Evolutionary conservation across 2,797 vertebrate species (phyloP).

Genomic region (Helicolenus hilgendorfi): DNA sequence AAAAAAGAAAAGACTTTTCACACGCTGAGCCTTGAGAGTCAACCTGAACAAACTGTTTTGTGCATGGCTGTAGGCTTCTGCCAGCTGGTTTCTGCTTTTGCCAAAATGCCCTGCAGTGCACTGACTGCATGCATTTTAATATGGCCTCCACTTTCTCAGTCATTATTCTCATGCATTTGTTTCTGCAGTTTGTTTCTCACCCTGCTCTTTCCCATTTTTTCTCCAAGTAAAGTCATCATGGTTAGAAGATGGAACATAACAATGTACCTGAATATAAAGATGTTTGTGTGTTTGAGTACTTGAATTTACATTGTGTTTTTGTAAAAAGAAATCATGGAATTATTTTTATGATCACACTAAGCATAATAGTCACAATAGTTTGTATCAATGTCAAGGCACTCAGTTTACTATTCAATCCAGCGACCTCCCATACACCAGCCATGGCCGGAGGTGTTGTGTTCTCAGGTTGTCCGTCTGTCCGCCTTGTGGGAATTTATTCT

Average conservation of each 20-base stretch:
- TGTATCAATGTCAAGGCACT: background rate
- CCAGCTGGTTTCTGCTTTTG: constrained; percentile 31
- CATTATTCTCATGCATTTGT: background rate
- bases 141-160: background rate
- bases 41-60: constrained; percentile 18
- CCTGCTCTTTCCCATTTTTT: background rate
- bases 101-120: background rate
- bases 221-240: background rate
- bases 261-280: background rate
- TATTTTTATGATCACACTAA: background rate
- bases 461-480: no score
- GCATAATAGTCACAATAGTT: background rate
- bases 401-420: no score
- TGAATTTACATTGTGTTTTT: background rate
- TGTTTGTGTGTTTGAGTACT: background rate
- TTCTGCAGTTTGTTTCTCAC: background rate
- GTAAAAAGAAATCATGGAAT: background rate
- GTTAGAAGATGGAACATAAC: background rate
- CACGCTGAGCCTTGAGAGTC: constrained; percentile 13
- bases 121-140: background rate
- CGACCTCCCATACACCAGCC: no score
- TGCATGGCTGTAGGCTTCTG: constrained; percentile 24
- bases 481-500: background rate
- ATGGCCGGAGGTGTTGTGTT: no score
- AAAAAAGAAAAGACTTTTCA: background rate